Evolutionary conservation across 2,888 invertebrate species (phyloP), one percentile per base, ranked within the genome.

Genomic region (Aporophyla lueneburgensis): DNA sequence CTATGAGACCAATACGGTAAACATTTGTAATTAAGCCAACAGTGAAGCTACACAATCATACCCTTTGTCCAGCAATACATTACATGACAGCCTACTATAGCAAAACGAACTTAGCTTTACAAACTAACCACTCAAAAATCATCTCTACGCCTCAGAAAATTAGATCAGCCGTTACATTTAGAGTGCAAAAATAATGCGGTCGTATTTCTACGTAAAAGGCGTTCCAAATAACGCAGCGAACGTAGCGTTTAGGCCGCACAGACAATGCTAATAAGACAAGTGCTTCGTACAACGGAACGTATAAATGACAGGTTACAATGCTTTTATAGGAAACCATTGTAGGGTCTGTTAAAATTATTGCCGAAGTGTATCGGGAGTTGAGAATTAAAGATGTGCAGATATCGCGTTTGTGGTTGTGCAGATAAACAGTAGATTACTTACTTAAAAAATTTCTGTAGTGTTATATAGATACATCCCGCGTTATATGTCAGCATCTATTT

Each of bases 251-350:
- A 88, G 89, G 91, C 87, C 84, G 83, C 86, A 90, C 92, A 91
- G 89, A 94, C 95, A 94, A 94, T 94, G 93, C 93, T 94, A 94
- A 94, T 94, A 93, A 92, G 94, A 93, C 94, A 94, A 93, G 92
- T 91, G 91, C 84, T 84, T 90, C 90, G 92, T 91, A 89, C 90
- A 93, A 93, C 82, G 91, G 90, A 93, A 93, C 92, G 90, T 89
- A 86, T 88, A 89, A 91, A 93, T 94, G 95, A 95, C 94, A 94
- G 91, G 81, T 89, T 92, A 94, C 94, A 94, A 88, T 88, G 90
- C 89, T 86, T 88, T 86, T 78, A 78, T 70, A 80, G 83, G 71
- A 81, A 79, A 81, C 76, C 68, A 83, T 79, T 73, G 67, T 73
- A 80, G 58, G 51, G 71, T 75, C 67, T 78, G 83, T 79, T 86